phyloP scores from a whole-genome alignment of 1,140 invertebrate species.

The Drusus annulatus region DNA sequence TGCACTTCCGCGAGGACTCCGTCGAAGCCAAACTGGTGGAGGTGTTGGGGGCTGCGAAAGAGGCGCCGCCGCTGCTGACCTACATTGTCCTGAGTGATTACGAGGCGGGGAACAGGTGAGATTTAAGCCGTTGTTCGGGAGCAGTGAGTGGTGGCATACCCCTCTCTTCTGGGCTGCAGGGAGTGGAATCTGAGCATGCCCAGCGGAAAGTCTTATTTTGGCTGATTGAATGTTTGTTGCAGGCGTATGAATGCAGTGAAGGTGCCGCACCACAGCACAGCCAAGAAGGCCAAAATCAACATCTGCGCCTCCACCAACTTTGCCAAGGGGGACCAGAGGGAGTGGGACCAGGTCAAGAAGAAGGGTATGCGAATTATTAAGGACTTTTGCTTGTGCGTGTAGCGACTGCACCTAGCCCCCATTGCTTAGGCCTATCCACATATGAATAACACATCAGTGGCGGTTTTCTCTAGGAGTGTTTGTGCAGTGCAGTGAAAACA shows the following conservation, averaged over 20 bases:
- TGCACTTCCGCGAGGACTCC: neutral
- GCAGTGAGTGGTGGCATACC: no score
- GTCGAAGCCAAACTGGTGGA: neutral
- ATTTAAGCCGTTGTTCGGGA: no score
- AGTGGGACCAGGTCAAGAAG: slow-evolving; percentile 20
- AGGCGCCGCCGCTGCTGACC: slow-evolving; percentile 6
- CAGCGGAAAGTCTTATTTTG: no score
- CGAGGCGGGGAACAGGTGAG: slow-evolving; percentile 24
- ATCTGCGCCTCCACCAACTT: neutral
- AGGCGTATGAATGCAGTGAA: slow-evolving; percentile 6
- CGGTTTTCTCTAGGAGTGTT: no score
- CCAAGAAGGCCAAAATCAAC: slow-evolving; percentile 33
- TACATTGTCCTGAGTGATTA: slow-evolving; percentile 39
- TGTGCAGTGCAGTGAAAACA: no score
- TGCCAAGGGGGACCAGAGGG: neutral
- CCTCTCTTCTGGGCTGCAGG: no score
- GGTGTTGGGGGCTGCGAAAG: neutral
- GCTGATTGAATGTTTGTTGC: slow-evolving; percentile 1
- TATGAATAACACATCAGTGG: no score
- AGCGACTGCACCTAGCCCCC: no score
- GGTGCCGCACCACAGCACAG: neutral
- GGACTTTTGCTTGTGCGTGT: no score
- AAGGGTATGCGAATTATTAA: slow-evolving; percentile 23
- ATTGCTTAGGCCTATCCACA: no score
- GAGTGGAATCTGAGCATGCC: no score